These are phyloP conservation scores for Drosophila emarginata DNA, from an alignment of 2,888 invertebrate genomes.

Conservation along the genomic window DNA sequence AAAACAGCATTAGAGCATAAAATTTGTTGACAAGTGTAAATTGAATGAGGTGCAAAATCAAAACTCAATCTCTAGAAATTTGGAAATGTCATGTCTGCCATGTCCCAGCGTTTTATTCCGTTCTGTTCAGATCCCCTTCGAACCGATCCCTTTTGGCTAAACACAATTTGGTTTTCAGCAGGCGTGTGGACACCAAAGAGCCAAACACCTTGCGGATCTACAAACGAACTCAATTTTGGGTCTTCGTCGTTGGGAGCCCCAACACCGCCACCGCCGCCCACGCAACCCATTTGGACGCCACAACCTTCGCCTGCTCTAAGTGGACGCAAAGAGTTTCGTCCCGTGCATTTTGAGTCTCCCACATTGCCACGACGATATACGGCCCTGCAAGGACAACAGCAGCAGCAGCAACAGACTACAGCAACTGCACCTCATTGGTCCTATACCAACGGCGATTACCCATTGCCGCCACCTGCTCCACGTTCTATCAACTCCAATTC, in stretches of 20 bases:
- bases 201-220: conserved; percentile 79
- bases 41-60: conserved; percentile 36
- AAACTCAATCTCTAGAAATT: conserved; percentile 49
- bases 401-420: conserved; percentile 17
- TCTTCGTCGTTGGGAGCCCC: conserved; percentile 79
- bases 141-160: conserved; percentile 11
- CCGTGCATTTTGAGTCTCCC: conserved; percentile 90
- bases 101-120: background rate
- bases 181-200: conserved; percentile 81
- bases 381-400: conserved; percentile 43
- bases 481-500: conserved; percentile 61
- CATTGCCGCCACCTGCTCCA: conserved; percentile 43
- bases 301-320: conserved; percentile 86
- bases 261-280: conserved; percentile 84
- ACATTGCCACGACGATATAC: conserved; percentile 83
- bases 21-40: conserved; percentile 71
- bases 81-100: conserved; percentile 67
- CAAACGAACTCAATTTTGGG: conserved; percentile 73
- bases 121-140: conserved; percentile 2
- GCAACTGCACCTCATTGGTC: conserved; percentile 59
- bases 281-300: conserved; percentile 91
- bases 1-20: conserved; percentile 46
- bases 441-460: conserved; percentile 45
- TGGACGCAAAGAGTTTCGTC: conserved; percentile 90
- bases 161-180: conserved; percentile 52